Conservation (phyloP, 1,140 invertebrate genomes). For the Pentalonia nigronervosa region DNA sequence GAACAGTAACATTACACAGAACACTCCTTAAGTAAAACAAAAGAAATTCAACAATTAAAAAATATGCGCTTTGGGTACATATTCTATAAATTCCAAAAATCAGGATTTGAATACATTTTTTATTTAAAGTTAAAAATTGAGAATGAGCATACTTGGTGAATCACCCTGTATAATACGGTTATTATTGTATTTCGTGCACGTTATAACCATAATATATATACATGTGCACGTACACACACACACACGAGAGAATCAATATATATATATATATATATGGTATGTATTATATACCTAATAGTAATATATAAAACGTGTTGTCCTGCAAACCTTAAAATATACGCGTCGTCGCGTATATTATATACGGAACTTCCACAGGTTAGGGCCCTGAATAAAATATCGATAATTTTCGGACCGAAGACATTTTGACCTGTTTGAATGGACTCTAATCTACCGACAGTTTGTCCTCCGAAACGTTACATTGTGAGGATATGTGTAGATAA, state of each 20-base stretch:
- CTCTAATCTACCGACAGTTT: not conserved
- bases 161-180: not conserved
- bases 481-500: not conserved
- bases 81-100: no score
- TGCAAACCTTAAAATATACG: not conserved
- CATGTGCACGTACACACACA: not conserved
- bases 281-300: not conserved
- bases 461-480: not conserved
- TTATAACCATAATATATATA: not conserved
- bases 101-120: no score
- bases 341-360: not conserved
- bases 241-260: not conserved
- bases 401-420: not conserved
- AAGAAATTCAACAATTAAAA: no score
- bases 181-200: slow-evolving; percentile 14
- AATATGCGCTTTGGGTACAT: no score
- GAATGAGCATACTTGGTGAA: no score
- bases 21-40: no score
- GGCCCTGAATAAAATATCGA: slow-evolving; percentile 12
- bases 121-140: no score
- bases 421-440: not conserved
- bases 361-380: not conserved
- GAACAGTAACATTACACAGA: no score
- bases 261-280: not conserved
- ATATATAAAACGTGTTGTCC: slow-evolving; percentile 26